phyloP scores from a whole-genome alignment of 2,888 invertebrate genomes.

The Agonopterix arenella region DNA sequence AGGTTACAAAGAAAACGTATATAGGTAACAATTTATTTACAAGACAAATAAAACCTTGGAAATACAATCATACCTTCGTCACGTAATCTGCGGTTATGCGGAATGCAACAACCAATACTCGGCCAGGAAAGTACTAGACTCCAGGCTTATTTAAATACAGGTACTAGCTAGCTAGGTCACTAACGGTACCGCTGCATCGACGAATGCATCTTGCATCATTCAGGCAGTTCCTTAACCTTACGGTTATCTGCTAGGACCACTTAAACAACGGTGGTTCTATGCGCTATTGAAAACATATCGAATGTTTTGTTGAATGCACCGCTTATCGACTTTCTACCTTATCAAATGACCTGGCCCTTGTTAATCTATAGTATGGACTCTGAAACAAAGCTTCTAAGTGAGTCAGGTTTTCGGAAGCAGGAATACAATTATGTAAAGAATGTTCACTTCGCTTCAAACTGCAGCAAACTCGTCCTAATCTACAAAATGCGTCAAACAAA shows the following conservation, averaged over 20 bases:
- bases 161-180: conserved; percentile 40
- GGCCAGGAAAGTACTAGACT: conserved; percentile 13
- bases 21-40: too few species aligned
- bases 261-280: conserved; percentile 26
- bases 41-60: too few species aligned
- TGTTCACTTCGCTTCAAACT: neutral
- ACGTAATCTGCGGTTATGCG: too few species aligned
- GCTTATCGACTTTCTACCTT: conserved; percentile 52
- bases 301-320: conserved; percentile 47
- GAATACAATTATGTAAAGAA: too few species aligned
- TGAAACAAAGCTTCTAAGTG: conserved; percentile 21
- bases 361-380: conserved; percentile 27
- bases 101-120: conserved; percentile 11
- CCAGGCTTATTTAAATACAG: conserved; percentile 4
- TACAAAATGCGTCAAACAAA: neutral
- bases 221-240: conserved; percentile 36
- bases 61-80: too few species aligned
- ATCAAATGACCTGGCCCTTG: conserved; percentile 59
- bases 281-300: conserved; percentile 33
- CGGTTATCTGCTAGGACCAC: conserved; percentile 40
- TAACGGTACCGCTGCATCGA: conserved; percentile 56
- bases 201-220: conserved; percentile 48
- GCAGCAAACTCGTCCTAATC: neutral
- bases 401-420: too few species aligned
- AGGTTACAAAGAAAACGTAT: too few species aligned